These are phyloP conservation scores for Microtus oregoni DNA, from an alignment of 2,113 vertebrate genomes.

Conservation along the genomic window DNA sequence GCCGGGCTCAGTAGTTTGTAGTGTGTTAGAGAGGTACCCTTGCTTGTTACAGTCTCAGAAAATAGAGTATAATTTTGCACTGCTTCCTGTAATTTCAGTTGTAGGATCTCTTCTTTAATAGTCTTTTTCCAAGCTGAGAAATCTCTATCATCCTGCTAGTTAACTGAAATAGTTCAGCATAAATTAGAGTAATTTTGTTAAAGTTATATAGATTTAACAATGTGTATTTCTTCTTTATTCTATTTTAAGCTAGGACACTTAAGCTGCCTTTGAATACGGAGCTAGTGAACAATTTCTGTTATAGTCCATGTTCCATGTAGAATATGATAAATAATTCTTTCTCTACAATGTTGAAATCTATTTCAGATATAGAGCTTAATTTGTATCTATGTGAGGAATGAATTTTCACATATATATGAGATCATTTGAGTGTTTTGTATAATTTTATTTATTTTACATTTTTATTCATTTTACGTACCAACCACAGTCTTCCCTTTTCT, in stretches of 20 bases:
- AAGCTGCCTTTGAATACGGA: neutral
- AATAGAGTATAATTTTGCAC: accelerated
- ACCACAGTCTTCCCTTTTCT: too few species aligned
- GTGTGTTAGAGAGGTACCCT: neutral
- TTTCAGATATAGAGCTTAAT: neutral
- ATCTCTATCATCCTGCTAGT: too few species aligned
- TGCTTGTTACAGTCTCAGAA: neutral
- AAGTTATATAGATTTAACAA: neutral
- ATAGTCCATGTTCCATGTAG: neutral
- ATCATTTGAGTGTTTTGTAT: too few species aligned
- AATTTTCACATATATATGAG: neutral
- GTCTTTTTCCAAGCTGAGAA: neutral
- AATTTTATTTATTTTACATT: too few species aligned
- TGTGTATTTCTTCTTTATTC: neutral
- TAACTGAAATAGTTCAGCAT: neutral
- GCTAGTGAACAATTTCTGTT: neutral
- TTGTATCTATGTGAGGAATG: neutral
- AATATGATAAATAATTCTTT: neutral
- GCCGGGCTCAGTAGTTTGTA: neutral
- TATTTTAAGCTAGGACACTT: neutral
- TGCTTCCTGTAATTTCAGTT: neutral
- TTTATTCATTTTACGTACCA: too few species aligned
- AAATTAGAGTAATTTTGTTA: neutral
- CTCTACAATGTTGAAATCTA: neutral
- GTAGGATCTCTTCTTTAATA: neutral